Conservation (phyloP, 2,888 invertebrate species). For the Anthoptus insignis region DNA sequence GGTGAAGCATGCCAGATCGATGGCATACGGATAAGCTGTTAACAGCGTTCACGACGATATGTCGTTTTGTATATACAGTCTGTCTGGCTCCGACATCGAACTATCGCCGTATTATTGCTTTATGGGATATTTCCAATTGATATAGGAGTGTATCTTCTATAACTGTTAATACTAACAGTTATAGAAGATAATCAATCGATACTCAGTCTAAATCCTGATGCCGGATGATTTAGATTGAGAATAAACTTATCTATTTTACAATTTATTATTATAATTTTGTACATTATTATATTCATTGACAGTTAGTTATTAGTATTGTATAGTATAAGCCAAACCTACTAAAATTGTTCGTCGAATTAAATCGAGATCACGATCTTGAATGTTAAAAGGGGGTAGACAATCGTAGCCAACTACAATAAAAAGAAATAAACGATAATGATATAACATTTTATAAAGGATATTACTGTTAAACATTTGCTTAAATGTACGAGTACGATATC, state of each 20-base stretch:
- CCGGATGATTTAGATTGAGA: no score
- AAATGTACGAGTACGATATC: conserved; percentile 48
- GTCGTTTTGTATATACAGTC: conserved; percentile 35
- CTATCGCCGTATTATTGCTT: conserved; percentile 33
- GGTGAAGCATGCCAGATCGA: conserved; percentile 38
- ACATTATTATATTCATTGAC: no score
- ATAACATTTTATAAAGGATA: conserved; percentile 40
- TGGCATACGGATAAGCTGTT: conserved; percentile 37
- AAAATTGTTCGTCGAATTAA: conserved; percentile 7
- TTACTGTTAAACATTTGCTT: conserved; percentile 42
- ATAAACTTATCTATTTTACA: no score
- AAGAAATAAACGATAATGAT: conserved; percentile 36
- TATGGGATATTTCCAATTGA: conserved; percentile 22
- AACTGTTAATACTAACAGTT: background rate
- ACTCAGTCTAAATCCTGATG: no score
- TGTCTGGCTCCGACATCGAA: conserved; percentile 23
- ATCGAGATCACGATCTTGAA: conserved; percentile 35
- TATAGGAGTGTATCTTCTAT: background rate
- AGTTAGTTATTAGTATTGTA: no score
- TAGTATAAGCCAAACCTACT: background rate
- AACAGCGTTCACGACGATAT: conserved; percentile 31
- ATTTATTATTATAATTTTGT: no score
- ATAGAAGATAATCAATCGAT: no score
- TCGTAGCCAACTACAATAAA: conserved; percentile 37
- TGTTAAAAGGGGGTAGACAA: conserved; percentile 34